Conservation (phyloP, 2,888 invertebrate species). For the Dromius quadrimaculatus region DNA sequence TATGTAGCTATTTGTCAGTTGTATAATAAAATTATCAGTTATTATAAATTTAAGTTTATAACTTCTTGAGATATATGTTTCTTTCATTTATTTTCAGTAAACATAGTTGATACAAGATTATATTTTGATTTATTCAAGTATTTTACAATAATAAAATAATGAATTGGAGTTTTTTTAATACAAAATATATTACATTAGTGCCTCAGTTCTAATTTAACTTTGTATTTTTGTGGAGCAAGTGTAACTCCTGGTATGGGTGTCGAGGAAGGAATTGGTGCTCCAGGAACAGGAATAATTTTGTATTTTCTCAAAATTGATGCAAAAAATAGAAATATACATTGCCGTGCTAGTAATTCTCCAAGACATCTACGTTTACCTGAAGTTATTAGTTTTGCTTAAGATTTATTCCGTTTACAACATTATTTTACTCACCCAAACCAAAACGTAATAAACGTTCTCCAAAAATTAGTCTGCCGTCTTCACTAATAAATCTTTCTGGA, state of each 20-base stretch:
- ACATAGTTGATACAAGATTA: too few relatives aligned
- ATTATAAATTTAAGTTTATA: too few relatives aligned
- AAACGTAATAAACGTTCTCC: conserved; percentile 63
- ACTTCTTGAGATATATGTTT: too few relatives aligned
- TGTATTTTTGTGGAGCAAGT: conserved; percentile 70
- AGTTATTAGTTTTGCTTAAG: too few relatives aligned
- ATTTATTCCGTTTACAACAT: too few relatives aligned
- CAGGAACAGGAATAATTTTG: conserved; percentile 65
- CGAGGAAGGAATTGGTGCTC: conserved; percentile 64
- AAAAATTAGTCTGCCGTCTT: conserved; percentile 60
- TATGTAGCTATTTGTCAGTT: too few relatives aligned
- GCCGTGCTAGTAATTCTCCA: conserved; percentile 74
- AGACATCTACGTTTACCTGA: conserved; percentile 75
- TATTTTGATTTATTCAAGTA: too few relatives aligned
- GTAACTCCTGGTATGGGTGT: conserved; percentile 70
- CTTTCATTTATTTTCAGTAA: too few relatives aligned
- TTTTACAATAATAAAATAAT: too few relatives aligned
- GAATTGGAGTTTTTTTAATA: too few relatives aligned
- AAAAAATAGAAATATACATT: conserved; percentile 74
- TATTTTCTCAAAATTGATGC: conserved; percentile 72
- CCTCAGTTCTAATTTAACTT: conserved; percentile 57
- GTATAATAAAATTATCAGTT: too few relatives aligned
- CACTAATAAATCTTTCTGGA: conserved; percentile 74
- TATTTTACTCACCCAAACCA: conserved; percentile 64
- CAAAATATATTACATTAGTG: too few relatives aligned